A percentile compares a stretch with the other conserved stretches of the same genome.
These are phyloP conservation scores for Colostygia pectinataria DNA, from an alignment of 2,888 invertebrate genomes.

Conservation along the genomic window DNA sequence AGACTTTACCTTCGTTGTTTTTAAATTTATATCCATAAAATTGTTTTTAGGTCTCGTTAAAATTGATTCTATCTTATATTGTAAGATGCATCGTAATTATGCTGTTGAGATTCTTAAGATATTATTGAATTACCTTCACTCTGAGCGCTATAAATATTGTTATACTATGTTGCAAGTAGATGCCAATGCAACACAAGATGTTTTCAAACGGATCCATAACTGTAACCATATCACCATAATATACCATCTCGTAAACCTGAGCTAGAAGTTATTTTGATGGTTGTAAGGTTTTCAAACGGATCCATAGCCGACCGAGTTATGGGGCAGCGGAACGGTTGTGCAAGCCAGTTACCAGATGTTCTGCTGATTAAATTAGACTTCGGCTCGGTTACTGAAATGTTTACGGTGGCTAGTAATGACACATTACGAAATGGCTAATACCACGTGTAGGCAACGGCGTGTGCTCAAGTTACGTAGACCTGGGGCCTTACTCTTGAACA, in stretches of 20 bases:
- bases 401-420: slow-evolving; percentile 41
- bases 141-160: background rate
- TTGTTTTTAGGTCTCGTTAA: too few relatives aligned
- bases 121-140: background rate
- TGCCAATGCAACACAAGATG: background rate
- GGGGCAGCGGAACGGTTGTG: slow-evolving; percentile 41
- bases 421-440: slow-evolving; percentile 36
- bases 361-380: slow-evolving; percentile 42
- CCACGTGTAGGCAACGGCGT: slow-evolving; percentile 1
- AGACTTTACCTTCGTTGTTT: too few relatives aligned
- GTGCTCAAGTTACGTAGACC: slow-evolving; percentile 10
- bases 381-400: slow-evolving; percentile 42
- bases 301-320: slow-evolving; percentile 47
- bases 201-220: background rate
- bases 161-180: background rate
- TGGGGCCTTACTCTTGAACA: slow-evolving; percentile 11
- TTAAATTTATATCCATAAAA: too few relatives aligned
- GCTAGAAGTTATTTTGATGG: slow-evolving; percentile 25
- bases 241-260: slow-evolving; percentile 23
- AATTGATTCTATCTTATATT: too few relatives aligned
- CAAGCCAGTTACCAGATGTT: slow-evolving; percentile 46
- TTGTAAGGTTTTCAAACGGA: slow-evolving; percentile 34
- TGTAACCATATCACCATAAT: background rate
- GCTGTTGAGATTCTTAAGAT: too few relatives aligned
- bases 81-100: too few relatives aligned